These are phyloP conservation scores for Oostethus manadensis DNA, from an alignment of 2,113 vertebrate species.

Conservation along the genomic window DNA sequence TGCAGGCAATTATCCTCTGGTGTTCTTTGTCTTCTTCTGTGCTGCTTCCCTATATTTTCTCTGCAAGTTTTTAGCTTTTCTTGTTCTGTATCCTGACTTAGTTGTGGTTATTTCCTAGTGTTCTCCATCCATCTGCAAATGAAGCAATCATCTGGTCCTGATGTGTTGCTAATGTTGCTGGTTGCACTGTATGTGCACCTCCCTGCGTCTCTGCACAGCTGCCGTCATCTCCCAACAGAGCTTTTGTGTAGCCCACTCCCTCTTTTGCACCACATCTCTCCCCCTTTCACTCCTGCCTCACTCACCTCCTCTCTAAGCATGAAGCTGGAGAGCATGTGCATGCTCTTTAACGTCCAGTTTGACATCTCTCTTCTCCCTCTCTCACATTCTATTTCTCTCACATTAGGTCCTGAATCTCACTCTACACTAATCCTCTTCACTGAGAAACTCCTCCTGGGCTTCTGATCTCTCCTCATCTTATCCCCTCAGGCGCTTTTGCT, in stretches of 20 bases:
- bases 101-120: conserved; percentile 10
- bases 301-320: neutral
- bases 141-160: conserved; percentile 24
- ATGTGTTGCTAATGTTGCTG: conserved; percentile 30
- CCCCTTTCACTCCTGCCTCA: neutral
- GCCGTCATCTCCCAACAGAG: conserved; percentile 42
- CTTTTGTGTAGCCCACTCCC: conserved; percentile 31
- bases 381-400: conserved; percentile 7
- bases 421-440: conserved; percentile 21
- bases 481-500: neutral
- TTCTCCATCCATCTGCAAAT: conserved; percentile 14
- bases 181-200: conserved; percentile 41
- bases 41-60: neutral
- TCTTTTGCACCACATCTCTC: conserved; percentile 28
- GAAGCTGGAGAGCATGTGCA: neutral
- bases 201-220: conserved; percentile 41
- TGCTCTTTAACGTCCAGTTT: conserved; percentile 7
- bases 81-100: conserved; percentile 11
- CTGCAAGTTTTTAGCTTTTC: conserved; percentile 7
- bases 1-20: neutral
- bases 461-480: conserved; percentile 14
- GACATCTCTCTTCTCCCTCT: conserved; percentile 8
- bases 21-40: conserved; percentile 14
- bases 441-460: conserved; percentile 35
- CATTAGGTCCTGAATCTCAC: conserved; percentile 32